These are phyloP conservation scores for Drosophila kuntzei DNA, from an alignment of 2,888 invertebrate species.

Conservation along the genomic window DNA sequence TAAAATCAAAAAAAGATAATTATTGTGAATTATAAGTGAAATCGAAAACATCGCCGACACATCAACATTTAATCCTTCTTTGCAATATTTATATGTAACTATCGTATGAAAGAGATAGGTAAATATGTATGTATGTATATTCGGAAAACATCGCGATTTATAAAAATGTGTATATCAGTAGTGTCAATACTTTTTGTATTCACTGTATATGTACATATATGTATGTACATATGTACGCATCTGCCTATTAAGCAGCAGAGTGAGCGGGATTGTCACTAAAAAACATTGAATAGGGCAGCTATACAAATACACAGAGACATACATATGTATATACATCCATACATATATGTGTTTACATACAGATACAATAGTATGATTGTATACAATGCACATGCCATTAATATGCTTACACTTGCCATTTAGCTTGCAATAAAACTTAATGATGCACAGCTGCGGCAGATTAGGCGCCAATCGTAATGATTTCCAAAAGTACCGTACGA, in stretches of 20 bases:
- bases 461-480: conserved; percentile 27
- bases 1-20: no score
- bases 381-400: conserved; percentile 20
- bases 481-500: conserved; percentile 19
- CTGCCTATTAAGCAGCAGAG: background rate
- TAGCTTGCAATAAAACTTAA: conserved; percentile 30
- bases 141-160: no score
- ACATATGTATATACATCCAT: background rate
- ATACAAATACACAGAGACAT: background rate
- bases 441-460: conserved; percentile 36
- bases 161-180: background rate
- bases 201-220: background rate
- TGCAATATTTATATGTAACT: no score
- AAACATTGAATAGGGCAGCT: conserved; percentile 7
- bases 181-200: background rate
- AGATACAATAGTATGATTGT: background rate
- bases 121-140: no score
- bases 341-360: background rate
- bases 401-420: conserved; percentile 23
- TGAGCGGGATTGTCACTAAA: conserved; percentile 3
- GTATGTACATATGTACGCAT: background rate
- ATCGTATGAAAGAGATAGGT: no score
- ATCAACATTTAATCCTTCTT: no score
- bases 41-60: no score
- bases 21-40: no score